Percentiles rank a stretch among this genome's conserved stretches.
Evolutionary conservation across 2,888 invertebrate genomes (phyloP).

Genomic region (Mimumesa dahlbomi): DNA sequence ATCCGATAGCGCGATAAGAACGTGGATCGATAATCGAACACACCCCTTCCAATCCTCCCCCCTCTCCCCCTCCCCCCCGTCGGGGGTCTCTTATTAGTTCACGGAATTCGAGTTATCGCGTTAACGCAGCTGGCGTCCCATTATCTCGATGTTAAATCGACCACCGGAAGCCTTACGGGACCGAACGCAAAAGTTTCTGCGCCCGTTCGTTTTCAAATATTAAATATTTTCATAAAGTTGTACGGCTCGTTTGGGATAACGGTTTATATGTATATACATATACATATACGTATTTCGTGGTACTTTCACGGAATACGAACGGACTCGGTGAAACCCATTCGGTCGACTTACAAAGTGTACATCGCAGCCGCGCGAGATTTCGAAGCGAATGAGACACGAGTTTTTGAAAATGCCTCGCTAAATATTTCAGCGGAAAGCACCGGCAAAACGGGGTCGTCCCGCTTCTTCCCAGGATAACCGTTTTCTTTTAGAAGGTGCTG

Average conservation of each 20-base stretch:
- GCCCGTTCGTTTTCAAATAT: neutral
- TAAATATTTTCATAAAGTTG: neutral
- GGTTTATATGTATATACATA: too few species aligned
- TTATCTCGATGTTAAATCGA: too few species aligned
- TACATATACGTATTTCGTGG: too few species aligned
- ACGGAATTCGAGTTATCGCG: too few species aligned
- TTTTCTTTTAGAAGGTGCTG: slow-evolving; percentile 46
- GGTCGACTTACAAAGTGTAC: slow-evolving; percentile 7
- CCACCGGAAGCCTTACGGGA: too few species aligned
- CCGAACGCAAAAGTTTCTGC: neutral
- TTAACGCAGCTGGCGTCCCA: too few species aligned
- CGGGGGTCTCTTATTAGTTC: too few species aligned
- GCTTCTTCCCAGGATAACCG: slow-evolving; percentile 44
- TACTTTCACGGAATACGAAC: slow-evolving; percentile 21
- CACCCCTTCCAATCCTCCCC: too few species aligned
- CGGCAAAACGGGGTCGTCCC: slow-evolving; percentile 20
- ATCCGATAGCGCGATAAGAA: slow-evolving; percentile 57
- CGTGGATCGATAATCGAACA: too few species aligned
- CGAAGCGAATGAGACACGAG: slow-evolving; percentile 19
- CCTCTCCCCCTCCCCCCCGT: too few species aligned
- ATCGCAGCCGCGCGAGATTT: slow-evolving; percentile 44
- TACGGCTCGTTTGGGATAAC: slow-evolving; percentile 3
- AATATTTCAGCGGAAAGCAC: slow-evolving; percentile 64
- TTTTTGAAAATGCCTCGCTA: slow-evolving; percentile 60
- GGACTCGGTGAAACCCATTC: slow-evolving; percentile 22